Evolutionary conservation across 1,140 invertebrate species (phyloP), one percentile per base, ranked within the genome.

Genomic region (Cotesia glomerata): DNA sequence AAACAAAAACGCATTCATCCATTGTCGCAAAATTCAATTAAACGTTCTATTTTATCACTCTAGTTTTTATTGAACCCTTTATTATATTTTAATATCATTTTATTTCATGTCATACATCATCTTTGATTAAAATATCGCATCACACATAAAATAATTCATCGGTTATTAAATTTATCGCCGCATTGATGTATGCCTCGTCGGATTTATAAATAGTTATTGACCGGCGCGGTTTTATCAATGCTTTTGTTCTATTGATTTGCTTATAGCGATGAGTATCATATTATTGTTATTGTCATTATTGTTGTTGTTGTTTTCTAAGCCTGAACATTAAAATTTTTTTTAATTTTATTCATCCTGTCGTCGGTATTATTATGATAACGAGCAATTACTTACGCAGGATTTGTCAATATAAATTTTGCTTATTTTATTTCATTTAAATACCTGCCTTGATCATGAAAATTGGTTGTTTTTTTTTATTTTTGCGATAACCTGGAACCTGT

Each of bases 281-380:
- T 7, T 2, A 45, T 45, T 39, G 39, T 39, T 39, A 39, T 39
- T 36, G 7, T 36, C 7, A 36, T 36, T 39, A 3, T 39, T 39
- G 0, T 39, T 39, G 9, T 39, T 45, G 11, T 45, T 45, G 7
- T 45, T 9, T 45, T 45, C 8, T 9, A 7, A 45, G 11, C 11
- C 8, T 9, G 2, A 45, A 11, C 39, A 26, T 2, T 26, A 1
- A 26, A 26, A 26, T 26, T 26, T 26, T 26, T 26, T 26, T 2
- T 2, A 26, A 26, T 26, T 26, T 72, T 16, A 66, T 66, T 72
- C 59, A 72, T 58, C 63, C 52, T 39, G 34, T 45, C 52, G 18
- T 66, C 62, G 70, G 52, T 62, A 66, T 72, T 64, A 72, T 36
- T 11, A 59, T 9, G 26, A 66, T 72, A 72, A 58, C 56, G 14